phyloP scores from a whole-genome alignment of 1,140 invertebrate species.

The Goniozus legneri region DNA sequence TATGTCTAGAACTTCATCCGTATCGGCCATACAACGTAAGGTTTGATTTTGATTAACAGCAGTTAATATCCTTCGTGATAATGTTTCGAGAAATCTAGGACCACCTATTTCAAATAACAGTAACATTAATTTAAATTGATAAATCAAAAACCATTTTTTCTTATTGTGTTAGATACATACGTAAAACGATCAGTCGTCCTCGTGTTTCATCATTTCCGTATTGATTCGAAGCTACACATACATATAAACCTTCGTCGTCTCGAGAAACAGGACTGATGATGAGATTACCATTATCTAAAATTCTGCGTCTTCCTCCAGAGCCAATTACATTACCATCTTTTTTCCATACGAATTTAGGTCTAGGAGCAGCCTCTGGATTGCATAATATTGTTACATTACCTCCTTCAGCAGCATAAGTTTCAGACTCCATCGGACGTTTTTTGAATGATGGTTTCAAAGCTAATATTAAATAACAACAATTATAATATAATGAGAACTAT shows the following conservation, averaged over 20 bases:
- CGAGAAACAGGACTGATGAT: slow-evolving; percentile 82
- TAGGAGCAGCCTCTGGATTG: slow-evolving; percentile 90
- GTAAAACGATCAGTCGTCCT: slow-evolving; percentile 80
- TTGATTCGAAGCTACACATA: slow-evolving; percentile 82
- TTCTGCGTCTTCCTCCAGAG: slow-evolving; percentile 71
- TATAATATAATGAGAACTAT: neutral
- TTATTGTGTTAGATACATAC: slow-evolving; percentile 57
- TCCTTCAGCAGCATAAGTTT: slow-evolving; percentile 85
- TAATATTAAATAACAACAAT: slow-evolving; percentile 40
- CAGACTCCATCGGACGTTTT: slow-evolving; percentile 81
- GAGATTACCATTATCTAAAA: slow-evolving; percentile 79
- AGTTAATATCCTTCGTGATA: slow-evolving; percentile 63
- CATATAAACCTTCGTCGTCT: slow-evolving; percentile 85
- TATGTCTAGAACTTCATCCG: slow-evolving; percentile 79
- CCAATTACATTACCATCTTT: slow-evolving; percentile 83
- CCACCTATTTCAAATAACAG: slow-evolving; percentile 57
- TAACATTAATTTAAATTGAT: no score
- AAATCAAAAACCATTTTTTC: no score
- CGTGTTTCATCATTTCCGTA: slow-evolving; percentile 77
- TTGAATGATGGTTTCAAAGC: slow-evolving; percentile 86
- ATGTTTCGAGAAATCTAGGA: slow-evolving; percentile 66
- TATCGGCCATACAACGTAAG: slow-evolving; percentile 75
- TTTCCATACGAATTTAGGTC: slow-evolving; percentile 85
- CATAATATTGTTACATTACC: slow-evolving; percentile 91
- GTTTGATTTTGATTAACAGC: slow-evolving; percentile 69